phyloP scores from a whole-genome alignment of 2,888 invertebrate genomes.

The Phyto melanocephala region DNA sequence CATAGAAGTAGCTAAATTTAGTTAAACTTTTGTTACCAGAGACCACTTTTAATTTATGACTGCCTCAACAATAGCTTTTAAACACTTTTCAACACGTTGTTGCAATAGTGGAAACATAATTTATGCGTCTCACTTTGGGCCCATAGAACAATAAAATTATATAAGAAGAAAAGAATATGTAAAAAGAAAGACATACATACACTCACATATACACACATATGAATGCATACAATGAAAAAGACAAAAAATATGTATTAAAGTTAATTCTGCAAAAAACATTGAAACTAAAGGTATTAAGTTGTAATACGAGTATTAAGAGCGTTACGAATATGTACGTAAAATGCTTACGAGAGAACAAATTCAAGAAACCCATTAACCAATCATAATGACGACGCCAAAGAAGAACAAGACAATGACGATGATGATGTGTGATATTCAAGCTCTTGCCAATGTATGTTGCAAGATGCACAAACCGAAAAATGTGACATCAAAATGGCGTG shows the following conservation, averaged over 20 bases:
- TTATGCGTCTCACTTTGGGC: constrained; percentile 56
- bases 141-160: background rate
- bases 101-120: constrained; percentile 54
- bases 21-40: background rate
- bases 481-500: constrained; percentile 65
- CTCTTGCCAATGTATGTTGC: constrained; percentile 19
- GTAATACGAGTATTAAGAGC: constrained; percentile 53
- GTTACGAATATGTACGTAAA: constrained; percentile 36
- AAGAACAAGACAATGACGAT: background rate
- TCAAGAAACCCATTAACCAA: constrained; percentile 60
- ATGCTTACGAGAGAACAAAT: constrained; percentile 20
- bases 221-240: constrained; percentile 7
- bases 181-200: background rate
- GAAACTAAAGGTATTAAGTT: constrained; percentile 50
- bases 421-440: background rate
- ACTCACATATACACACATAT: too few species aligned
- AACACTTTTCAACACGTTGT: constrained; percentile 63
- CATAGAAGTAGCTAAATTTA: background rate
- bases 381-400: constrained; percentile 55
- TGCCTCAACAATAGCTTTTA: constrained; percentile 52
- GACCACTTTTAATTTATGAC: constrained; percentile 57
- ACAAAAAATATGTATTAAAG: background rate
- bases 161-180: background rate
- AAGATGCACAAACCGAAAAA: constrained; percentile 56
- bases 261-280: constrained; percentile 8